Evolutionary conservation across 2,113 vertebrate genomes (phyloP), one percentile per base, ranked within the genome.

Genomic region (Mesocricetus auratus): DNA sequence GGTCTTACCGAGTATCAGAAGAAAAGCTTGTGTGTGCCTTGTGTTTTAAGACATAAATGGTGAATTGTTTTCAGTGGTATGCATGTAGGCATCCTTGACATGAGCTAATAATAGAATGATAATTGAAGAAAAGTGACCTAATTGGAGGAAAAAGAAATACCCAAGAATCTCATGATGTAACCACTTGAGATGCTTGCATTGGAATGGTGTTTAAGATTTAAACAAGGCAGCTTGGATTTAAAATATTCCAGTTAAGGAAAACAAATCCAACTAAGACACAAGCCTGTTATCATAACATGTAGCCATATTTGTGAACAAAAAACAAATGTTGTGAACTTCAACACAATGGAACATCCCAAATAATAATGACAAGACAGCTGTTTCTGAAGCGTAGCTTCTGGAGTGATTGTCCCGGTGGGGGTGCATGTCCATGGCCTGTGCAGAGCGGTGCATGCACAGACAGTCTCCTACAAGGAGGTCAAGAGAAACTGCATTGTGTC

Each of bases 321-420:
- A 88, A 83, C 94, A 81, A 97, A 92, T 93, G 33, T 64, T 91
- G 96, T 96, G 89, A 96, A 96, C 95, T 53, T 47, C 95, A 97
- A 91, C 86, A 90, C 73, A 83, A 83, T 92, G 16, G 91, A 82
- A n/a, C 64, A 60, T 88, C 42, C 88, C 58, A 92, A 88, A 96
- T 97, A 97, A 81, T 62, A 79, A 24, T 33, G 16, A n/a, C 39
- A 74, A 75, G 81, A 60, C 77, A 95, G 96, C 87, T 97, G 97
- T 96, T 94, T 96, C 95, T 73, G 94, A 98, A 95, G 91, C 94
- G 68, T 47, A 97, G 29, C 96, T 98, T 97, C 96, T 83, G 94
- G 78, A 90, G 1, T 94, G 92, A 94, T 86, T 90, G 47, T 15
- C 29, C 21, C 24, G 17, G 69, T 97, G 91, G 74, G 42, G 71